Evolutionary conservation across 2,888 invertebrate genomes (phyloP).

Genomic region (Clusia tigrina): DNA sequence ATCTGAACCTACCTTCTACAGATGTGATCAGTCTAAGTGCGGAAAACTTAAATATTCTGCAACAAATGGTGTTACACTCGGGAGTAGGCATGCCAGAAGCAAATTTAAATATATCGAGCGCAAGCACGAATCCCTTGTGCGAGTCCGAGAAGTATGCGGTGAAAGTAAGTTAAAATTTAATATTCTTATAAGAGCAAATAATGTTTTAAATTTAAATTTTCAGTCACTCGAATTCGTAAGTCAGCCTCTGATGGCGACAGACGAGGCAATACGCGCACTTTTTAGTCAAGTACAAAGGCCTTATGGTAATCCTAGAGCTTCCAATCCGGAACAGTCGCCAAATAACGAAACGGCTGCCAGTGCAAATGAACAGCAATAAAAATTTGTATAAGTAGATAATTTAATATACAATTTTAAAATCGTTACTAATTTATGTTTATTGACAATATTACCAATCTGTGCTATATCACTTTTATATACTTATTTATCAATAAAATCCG

Average conservation of each 20-base stretch:
- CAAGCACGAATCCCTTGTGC: slow-evolving; percentile 55
- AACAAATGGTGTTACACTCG: slow-evolving; percentile 63
- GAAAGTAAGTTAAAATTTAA: slow-evolving; percentile 42
- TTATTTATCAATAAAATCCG: no score
- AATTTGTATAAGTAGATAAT: no score
- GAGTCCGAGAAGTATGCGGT: slow-evolving; percentile 60
- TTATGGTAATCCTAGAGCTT: slow-evolving; percentile 32
- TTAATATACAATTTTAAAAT: no score
- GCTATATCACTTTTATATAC: no score
- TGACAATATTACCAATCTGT: no score
- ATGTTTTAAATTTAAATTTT: not conserved
- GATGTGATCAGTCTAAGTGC: slow-evolving; percentile 61
- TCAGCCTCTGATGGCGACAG: slow-evolving; percentile 61
- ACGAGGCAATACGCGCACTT: slow-evolving; percentile 62
- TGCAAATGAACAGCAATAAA: no score
- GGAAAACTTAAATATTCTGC: slow-evolving; percentile 62
- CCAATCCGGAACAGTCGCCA: no score
- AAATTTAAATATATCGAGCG: slow-evolving; percentile 53
- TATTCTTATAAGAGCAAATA: no score
- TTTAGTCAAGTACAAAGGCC: slow-evolving; percentile 59
- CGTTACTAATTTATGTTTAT: no score
- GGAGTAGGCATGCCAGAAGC: slow-evolving; percentile 62
- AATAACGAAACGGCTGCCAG: no score
- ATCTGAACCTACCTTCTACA: slow-evolving; percentile 59
- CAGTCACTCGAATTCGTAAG: slow-evolving; percentile 59